Base-by-base conservation (phyloP, 2,113 vertebrate genomes). In the Sclerurus mexicanus region DNA sequence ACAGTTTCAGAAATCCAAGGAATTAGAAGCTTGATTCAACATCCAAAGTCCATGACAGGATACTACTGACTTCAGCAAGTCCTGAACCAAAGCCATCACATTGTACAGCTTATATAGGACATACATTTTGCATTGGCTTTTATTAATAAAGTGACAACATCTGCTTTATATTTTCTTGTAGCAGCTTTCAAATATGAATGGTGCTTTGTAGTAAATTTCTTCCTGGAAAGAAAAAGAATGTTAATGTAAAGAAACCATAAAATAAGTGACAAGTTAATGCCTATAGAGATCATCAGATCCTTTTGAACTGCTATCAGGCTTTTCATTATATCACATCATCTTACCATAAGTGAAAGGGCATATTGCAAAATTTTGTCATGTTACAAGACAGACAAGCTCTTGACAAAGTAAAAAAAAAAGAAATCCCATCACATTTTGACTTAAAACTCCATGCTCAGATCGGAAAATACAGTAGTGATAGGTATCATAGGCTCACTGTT, bases 81-180 rank as follows among this genome's bases (percentile, higher is more conserved):
- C 40, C 68, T 84, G 60, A 76, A 81, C 60, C 90, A 64, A 92
- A 92, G 73, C 35, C 64, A 59, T 39, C 47, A 39, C 22, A 53
- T 1, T 37, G 33, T 44, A 87, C 55, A 84, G 52, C n/a, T 69
- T 50, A 44, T 20, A 47, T 2, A 81, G 12, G 6, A 87, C 15
- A 66, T 49, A 37, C 28, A 90, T 46, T 86, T 86, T 77, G 74
- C 24, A 53, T 6, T 62, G 23, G 2, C 6, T 79, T 68, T 72
- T 83, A 83, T 66, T 90, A 89, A 76, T 59, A 83, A 91, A 76
- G n/a, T n/a, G 31, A 79, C 17, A 46, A 19, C 76, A 94, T 87
- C 88, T 88, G 86, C 50, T 92, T 95, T 89, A 15, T 40, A 90
- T 92, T 92, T 94, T 71, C 68, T 81, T 84, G 28, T 25, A 74